phyloP scores from a whole-genome alignment of 1,140 invertebrate genomes.

The Sesamia nonagrioides region DNA sequence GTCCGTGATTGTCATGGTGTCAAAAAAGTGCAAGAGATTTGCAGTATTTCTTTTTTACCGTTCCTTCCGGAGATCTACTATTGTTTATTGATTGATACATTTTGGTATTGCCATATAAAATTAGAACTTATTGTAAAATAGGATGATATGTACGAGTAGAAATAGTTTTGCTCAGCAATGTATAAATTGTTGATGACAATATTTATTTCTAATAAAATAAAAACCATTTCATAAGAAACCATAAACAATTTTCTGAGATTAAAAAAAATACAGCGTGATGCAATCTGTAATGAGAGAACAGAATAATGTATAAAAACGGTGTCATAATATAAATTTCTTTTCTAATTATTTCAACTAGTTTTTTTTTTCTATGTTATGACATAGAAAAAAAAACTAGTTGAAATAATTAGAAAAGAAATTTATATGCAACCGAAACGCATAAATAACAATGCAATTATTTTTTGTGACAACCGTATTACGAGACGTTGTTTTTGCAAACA shows the following conservation, averaged over 20 bases:
- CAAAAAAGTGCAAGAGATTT: slow-evolving; percentile 64
- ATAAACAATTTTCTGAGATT: background rate
- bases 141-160: too few species aligned
- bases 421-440: slow-evolving; percentile 73
- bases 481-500: slow-evolving; percentile 85
- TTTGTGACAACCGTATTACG: slow-evolving; percentile 85
- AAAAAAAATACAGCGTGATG: background rate
- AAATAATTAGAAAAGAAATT: slow-evolving; percentile 49
- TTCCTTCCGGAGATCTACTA: slow-evolving; percentile 33
- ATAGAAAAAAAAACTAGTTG: background rate
- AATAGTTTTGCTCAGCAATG: too few species aligned
- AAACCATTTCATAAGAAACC: too few species aligned
- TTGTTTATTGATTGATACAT: slow-evolving; percentile 37
- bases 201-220: too few species aligned
- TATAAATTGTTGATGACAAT: too few species aligned
- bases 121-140: background rate
- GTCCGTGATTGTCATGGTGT: slow-evolving; percentile 72
- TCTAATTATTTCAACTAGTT: background rate
- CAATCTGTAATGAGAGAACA: background rate
- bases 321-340: slow-evolving; percentile 57
- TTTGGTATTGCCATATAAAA: slow-evolving; percentile 9
- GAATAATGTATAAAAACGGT: background rate
- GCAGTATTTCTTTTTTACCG: background rate
- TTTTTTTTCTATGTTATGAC: background rate
- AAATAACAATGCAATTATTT: slow-evolving; percentile 85